Percentiles rank a stretch among this genome's conserved stretches.
Conservation (phyloP, 2,888 invertebrate species). For the Bimastos eiseni region DNA sequence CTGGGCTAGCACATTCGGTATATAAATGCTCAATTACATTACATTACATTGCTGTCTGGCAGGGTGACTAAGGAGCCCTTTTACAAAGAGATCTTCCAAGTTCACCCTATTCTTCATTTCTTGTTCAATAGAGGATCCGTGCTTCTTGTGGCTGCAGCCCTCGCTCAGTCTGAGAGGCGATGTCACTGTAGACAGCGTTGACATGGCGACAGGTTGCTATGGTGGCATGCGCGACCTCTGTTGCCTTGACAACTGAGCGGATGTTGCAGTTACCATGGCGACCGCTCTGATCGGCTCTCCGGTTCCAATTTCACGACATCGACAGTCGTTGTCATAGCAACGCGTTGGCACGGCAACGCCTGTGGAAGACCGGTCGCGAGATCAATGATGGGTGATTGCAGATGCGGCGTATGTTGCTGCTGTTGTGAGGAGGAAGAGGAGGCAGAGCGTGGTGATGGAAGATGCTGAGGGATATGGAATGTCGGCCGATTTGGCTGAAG, state of each 20-base stretch:
- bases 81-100: no score
- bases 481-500: background rate
- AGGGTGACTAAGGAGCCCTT: no score
- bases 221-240: background rate
- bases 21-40: no score
- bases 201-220: background rate
- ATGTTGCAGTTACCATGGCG: background rate
- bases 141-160: background rate
- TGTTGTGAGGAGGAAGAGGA: background rate
- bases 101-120: no score
- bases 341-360: background rate
- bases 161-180: background rate
- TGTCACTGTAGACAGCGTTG: background rate
- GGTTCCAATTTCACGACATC: background rate
- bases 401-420: background rate
- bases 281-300: background rate
- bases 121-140: background rate
- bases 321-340: background rate
- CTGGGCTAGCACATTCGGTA: no score
- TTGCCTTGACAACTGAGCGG: background rate
- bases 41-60: no score
- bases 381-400: background rate
- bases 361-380: background rate
- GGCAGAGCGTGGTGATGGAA: background rate
- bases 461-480: background rate